These are phyloP conservation scores for Globia sparganii DNA, from an alignment of 2,888 invertebrate genomes.

Conservation along the genomic window DNA sequence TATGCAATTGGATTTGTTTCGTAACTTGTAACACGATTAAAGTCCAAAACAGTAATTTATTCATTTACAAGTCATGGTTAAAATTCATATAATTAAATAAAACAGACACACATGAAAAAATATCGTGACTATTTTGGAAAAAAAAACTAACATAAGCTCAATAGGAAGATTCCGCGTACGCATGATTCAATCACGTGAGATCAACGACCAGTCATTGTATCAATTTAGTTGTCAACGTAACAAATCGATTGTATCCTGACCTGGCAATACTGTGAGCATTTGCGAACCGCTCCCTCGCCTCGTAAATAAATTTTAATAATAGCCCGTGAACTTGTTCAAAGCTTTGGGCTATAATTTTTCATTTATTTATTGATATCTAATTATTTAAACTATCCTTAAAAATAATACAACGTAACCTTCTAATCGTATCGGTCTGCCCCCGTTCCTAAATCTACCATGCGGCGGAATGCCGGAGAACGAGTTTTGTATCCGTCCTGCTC, in stretches of 20 bases:
- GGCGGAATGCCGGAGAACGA: slow-evolving; percentile 89
- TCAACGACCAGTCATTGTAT: slow-evolving; percentile 62
- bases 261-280: slow-evolving; percentile 61
- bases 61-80: not conserved
- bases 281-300: slow-evolving; percentile 67
- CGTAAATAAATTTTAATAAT: slow-evolving; percentile 74
- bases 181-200: slow-evolving; percentile 53
- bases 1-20: not conserved
- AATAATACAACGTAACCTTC: slow-evolving; percentile 89
- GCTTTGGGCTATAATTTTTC: slow-evolving; percentile 75
- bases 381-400: slow-evolving; percentile 82
- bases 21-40: not conserved
- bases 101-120: not conserved
- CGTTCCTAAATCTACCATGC: slow-evolving; percentile 90
- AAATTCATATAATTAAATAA: slow-evolving; percentile 26
- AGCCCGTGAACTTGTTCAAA: slow-evolving; percentile 67
- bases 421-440: slow-evolving; percentile 90
- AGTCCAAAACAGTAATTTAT: not conserved
- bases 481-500: slow-evolving; percentile 88
- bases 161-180: slow-evolving; percentile 25
- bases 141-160: slow-evolving; percentile 20
- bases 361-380: slow-evolving; percentile 79
- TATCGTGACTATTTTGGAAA: slow-evolving; percentile 18
- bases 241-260: slow-evolving; percentile 61
- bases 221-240: slow-evolving; percentile 69